These are phyloP conservation scores for Meteorus sp. DNA, from an alignment of 1,140 invertebrate species.

Conservation along the genomic window DNA sequence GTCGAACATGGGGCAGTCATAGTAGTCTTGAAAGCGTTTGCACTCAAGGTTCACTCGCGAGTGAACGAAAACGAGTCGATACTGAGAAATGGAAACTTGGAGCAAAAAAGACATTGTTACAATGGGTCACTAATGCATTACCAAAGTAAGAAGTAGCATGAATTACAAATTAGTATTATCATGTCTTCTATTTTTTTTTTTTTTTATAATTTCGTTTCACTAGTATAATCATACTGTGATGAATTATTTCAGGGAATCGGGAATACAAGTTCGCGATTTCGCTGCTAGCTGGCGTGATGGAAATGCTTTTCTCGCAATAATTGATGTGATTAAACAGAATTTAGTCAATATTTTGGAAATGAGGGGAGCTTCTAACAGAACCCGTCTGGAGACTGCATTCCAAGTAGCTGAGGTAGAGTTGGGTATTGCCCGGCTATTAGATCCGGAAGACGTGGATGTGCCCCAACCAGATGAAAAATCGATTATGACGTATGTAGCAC, in stretches of 20 bases:
- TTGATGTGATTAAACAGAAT: slow-evolving; percentile 93
- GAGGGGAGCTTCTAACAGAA: slow-evolving; percentile 74
- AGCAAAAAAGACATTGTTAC: slow-evolving; percentile 87
- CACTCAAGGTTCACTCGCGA: slow-evolving; percentile 68
- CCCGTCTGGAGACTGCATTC: slow-evolving; percentile 91
- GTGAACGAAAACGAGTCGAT: slow-evolving; percentile 51
- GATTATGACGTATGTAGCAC: slow-evolving; percentile 99
- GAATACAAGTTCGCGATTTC: slow-evolving; percentile 91
- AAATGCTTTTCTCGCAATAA: slow-evolving; percentile 92
- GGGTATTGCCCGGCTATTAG: slow-evolving; percentile 89
- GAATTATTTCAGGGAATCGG: slow-evolving; percentile 70
- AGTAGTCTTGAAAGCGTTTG: slow-evolving; percentile 77
- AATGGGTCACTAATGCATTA: slow-evolving; percentile 93
- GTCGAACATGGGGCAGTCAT: slow-evolving; percentile 77
- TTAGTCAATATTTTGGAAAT: slow-evolving; percentile 85
- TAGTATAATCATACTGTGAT: slow-evolving; percentile 10
- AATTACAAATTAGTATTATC: too few species aligned
- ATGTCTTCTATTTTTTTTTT: slow-evolving; percentile 19
- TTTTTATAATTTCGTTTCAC: slow-evolving; percentile 11
- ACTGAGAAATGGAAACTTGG: slow-evolving; percentile 81
- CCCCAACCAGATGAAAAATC: slow-evolving; percentile 97
- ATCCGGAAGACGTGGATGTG: slow-evolving; percentile 97
- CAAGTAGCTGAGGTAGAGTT: slow-evolving; percentile 89
- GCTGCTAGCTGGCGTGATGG: slow-evolving; percentile 97
- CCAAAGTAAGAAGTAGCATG: slow-evolving; percentile 91